Base-by-base conservation (phyloP, 2,888 invertebrate species). In the Helleia helle region DNA sequence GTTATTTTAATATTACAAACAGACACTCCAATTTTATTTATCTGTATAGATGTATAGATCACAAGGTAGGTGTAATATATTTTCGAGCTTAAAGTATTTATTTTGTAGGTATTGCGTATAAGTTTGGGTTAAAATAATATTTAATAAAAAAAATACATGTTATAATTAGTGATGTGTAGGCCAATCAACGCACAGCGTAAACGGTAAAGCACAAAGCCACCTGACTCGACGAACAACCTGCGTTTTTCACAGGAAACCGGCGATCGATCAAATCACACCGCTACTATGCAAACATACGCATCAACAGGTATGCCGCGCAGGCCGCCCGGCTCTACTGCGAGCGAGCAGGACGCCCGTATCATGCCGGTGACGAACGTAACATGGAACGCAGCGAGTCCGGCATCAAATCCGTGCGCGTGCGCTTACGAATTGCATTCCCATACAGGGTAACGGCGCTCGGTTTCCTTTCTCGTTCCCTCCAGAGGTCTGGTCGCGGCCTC, bases 401-500 rank as follows among this genome's bases (percentile, higher is more conserved):
- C 65, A 68, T 68, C 62, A 55, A 65, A 68, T 65, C 69, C 59
- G 65, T 72, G 73, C 76, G 74, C 74, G 70, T 74, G 74, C 72
- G 71, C 73, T 72, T 75, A 76, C 73, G 74, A 79, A 77, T 80
- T 77, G 74, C 74, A 76, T 77, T 77, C 71, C 77, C 76, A 71
- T 80, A 74, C 70, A 67, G 69, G 71, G 74, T 77, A 77, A 75
- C 75, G 76, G 77, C 71, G 70, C 67, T 67, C 67, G 55, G 44
- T 69, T 58, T 56, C 62, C 68, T 62, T 59, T 75, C 79, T 74
- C 77, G 59, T 66, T 79, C 63, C 59, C 51, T 55, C 74, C 60
- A 65, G 62, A 67, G 69, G 65, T 65, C 58, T 65, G 55, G 46
- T 52, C 54, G 52, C 56, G 58, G 56, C 63, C 61, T 76, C 75